Evolutionary conservation across 2,888 invertebrate genomes (phyloP).

Genomic region (Phlogophora meticulosa): DNA sequence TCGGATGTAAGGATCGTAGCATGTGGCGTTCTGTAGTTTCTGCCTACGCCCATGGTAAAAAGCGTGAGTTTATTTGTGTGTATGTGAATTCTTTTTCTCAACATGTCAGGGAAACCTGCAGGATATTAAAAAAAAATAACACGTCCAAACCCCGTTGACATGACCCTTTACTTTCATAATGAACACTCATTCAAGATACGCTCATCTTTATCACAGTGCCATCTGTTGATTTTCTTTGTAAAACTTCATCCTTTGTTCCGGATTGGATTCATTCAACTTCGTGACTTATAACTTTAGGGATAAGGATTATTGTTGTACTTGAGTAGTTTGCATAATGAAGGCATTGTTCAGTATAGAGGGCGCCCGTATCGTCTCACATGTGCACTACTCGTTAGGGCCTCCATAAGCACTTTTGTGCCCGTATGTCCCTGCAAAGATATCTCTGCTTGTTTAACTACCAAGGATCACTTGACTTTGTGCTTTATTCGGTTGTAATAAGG

Average conservation of each 20-base stretch:
- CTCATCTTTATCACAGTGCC: conserved; percentile 80
- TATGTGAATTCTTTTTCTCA: conserved; percentile 44
- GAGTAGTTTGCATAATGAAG: conserved; percentile 74
- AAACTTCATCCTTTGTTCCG: conserved; percentile 74
- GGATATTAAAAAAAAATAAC: conserved; percentile 71
- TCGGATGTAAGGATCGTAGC: too few species aligned
- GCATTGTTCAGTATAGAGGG: conserved; percentile 78
- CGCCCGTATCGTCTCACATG: conserved; percentile 81
- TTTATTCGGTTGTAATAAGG: conserved; percentile 58
- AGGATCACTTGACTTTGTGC: conserved; percentile 53
- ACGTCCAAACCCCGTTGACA: conserved; percentile 50
- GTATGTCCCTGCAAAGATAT: conserved; percentile 70
- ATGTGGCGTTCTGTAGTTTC: too few species aligned
- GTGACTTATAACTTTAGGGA: conserved; percentile 70
- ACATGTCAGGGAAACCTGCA: conserved; percentile 50
- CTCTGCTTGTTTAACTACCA: conserved; percentile 51
- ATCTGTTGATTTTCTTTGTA: conserved; percentile 87
- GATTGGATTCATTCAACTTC: conserved; percentile 68
- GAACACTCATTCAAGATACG: conserved; percentile 76
- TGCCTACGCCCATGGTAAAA: too few species aligned
- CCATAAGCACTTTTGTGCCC: conserved; percentile 78
- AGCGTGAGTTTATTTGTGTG: too few species aligned
- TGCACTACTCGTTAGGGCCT: conserved; percentile 77
- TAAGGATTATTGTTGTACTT: conserved; percentile 75
- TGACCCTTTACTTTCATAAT: conserved; percentile 82